Conservation (phyloP, 2,888 invertebrate species). For the Drosophila mettleri region DNA sequence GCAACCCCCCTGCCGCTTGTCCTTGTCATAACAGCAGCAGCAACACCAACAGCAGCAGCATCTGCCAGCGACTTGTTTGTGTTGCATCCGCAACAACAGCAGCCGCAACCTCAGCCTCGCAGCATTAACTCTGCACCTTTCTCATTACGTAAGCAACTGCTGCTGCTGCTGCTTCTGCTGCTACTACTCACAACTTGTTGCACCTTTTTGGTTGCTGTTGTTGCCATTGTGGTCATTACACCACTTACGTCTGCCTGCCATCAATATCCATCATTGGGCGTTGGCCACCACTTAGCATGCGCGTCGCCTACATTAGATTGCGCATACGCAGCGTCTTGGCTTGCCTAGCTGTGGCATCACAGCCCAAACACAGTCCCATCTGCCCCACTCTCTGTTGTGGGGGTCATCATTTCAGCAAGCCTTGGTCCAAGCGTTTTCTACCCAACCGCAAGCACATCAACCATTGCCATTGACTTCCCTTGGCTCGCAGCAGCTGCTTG, state of each 20-base stretch:
- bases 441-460: background rate
- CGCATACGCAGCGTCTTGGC: slow-evolving; percentile 18
- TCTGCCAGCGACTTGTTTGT: slow-evolving; percentile 48
- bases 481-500: background rate
- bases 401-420: background rate
- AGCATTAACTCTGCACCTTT: slow-evolving; percentile 55
- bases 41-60: slow-evolving; percentile 25
- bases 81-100: slow-evolving; percentile 47
- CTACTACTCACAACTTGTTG: slow-evolving; percentile 42
- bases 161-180: slow-evolving; percentile 1
- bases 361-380: background rate
- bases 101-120: slow-evolving; percentile 2
- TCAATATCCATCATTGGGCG: slow-evolving; percentile 1
- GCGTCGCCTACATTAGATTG: background rate
- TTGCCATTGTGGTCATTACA: slow-evolving; percentile 9
- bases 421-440: background rate
- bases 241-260: slow-evolving; percentile 20
- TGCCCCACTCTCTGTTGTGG: background rate
- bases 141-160: slow-evolving; percentile 50
- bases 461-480: background rate
- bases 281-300: slow-evolving; percentile 20
- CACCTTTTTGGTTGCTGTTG: slow-evolving; percentile 21
- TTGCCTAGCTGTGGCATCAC: background rate
- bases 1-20: background rate
- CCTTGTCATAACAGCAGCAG: slow-evolving; percentile 21